phyloP scores from a whole-genome alignment of 2,113 vertebrate genomes.

The Sialia sialis region DNA sequence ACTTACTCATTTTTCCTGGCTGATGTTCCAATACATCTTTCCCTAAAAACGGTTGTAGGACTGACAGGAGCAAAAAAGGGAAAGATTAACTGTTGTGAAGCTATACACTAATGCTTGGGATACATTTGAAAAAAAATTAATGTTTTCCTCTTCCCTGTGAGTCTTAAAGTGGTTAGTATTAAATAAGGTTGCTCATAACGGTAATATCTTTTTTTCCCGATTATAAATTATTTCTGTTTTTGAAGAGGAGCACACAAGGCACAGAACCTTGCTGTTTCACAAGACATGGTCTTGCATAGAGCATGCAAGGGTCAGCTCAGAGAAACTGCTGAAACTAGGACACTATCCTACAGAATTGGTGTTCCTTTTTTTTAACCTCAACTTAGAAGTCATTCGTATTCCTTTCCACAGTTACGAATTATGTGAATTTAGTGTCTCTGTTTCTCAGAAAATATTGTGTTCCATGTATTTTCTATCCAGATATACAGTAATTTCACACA shows the following conservation, averaged over 20 bases:
- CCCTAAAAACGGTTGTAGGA: not conserved
- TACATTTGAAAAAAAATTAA: not conserved
- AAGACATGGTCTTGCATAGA: not conserved
- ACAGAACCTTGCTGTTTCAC: not conserved
- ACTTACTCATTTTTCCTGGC: conserved; percentile 50
- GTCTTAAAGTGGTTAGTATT: not conserved
- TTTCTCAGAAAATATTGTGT: not conserved
- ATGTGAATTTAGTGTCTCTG: not conserved
- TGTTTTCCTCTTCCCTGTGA: not conserved
- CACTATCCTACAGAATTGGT: not conserved
- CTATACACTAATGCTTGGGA: not conserved
- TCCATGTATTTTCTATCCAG: not conserved
- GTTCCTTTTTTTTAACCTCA: not conserved
- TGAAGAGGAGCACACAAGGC: not conserved
- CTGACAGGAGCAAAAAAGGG: not conserved
- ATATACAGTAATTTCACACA: too few species aligned
- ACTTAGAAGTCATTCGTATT: not conserved
- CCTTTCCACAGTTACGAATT: not conserved
- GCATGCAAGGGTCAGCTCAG: not conserved
- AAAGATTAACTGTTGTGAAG: conserved; percentile 24
- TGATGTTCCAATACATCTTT: conserved; percentile 48
- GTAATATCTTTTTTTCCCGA: not conserved
- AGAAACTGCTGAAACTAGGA: not conserved
- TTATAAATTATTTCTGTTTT: not conserved
- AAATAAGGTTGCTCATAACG: not conserved